Evolutionary conservation across 2,888 invertebrate genomes (phyloP), one percentile per base, ranked within the genome.

Genomic region (Danaus chrysippus): DNA sequence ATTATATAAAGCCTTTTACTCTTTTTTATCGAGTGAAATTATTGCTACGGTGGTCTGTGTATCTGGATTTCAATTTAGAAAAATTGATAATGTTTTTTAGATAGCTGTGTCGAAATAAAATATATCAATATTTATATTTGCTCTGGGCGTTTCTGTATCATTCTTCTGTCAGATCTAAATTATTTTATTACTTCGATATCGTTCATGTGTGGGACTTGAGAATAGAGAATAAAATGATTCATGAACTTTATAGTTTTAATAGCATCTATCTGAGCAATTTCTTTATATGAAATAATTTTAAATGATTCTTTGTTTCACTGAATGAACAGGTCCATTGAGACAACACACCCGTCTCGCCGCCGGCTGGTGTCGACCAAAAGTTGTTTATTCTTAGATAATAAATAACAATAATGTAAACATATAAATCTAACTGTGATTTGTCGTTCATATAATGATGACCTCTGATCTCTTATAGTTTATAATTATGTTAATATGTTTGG

Each of bases 21-120:
- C 83, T 84, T 89, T n/a, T 90, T 89, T 90, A 83, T 80, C 79
- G 78, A 82, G 76, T 81, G 83, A 83, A 87, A 89, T 87, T 79
- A 85, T 90, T 85, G 83, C 81, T 79, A 78, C 74, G 90, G 90
- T 90, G 89, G 90, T 90, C 89, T 79, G 81, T 83, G 77, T 84
- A 83, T 83, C 81, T 81, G 82, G 76, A 72, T 80, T 82, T 86
- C 84, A 84, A 86, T 87, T 87, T 83, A 82, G 79, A 86, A 84
- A 86, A 85, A 84, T 79, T 72, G 72, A 80, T 76, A 77, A 77
- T 74, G 67, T 68, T 74, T 77, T 82, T 81, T 81, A 77, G 77
- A 76, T 78, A 76, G 73, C 78, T 70, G 74, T 69, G 74, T 71
- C 74, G 70, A 71, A 73, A 76, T 78, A 74, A 74, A 67, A 64